Evolutionary conservation across 1,140 invertebrate genomes (phyloP).

Genomic region (Propsilocerus akamusi): DNA sequence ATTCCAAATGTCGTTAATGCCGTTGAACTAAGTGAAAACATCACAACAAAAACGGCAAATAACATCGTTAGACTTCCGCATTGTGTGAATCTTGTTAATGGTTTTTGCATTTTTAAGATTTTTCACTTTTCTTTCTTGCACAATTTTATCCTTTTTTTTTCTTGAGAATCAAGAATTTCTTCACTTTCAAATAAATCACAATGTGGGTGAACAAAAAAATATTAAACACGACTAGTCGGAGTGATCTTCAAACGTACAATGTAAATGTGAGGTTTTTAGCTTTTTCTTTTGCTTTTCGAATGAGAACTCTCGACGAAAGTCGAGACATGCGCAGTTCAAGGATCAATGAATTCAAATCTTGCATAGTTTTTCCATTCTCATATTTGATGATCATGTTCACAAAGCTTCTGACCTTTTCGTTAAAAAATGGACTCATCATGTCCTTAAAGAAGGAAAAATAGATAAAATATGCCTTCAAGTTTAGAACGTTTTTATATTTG

Average conservation of each 20-base stretch:
- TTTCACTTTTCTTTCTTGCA: background rate
- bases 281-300: background rate
- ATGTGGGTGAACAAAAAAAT: background rate
- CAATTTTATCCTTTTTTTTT: background rate
- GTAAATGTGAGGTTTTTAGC: background rate
- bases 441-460: too few species aligned
- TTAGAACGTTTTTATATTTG: too few species aligned
- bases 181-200: background rate
- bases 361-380: too few species aligned
- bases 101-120: conserved; percentile 16
- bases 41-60: conserved; percentile 22
- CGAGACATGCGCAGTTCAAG: background rate
- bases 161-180: background rate
- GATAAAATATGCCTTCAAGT: too few species aligned
- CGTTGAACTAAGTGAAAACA: conserved; percentile 27
- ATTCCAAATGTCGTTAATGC: conserved; percentile 50
- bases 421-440: too few species aligned
- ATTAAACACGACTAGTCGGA: background rate
- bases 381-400: too few species aligned
- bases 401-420: too few species aligned
- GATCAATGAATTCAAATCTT: too few species aligned
- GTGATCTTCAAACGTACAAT: background rate
- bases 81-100: conserved; percentile 23
- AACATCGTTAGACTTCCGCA: conserved; percentile 24
- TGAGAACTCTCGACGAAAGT: background rate